Percentiles rank a stretch among this genome's conserved stretches.
Evolutionary conservation across 1,140 invertebrate species (phyloP).

Genomic region (Phortica variegata): DNA sequence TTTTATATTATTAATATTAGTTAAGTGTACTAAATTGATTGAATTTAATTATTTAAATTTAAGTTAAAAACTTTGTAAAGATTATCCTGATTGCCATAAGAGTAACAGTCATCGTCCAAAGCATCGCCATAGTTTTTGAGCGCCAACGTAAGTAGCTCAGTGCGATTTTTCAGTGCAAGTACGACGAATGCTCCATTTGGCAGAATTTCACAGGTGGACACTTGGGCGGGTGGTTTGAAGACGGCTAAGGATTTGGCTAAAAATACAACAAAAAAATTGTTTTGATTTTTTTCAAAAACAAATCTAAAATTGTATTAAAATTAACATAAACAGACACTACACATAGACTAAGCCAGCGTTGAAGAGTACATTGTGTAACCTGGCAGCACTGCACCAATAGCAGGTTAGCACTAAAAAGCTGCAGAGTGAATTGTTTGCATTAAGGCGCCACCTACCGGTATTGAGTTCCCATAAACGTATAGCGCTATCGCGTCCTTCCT

Average conservation of each 20-base stretch:
- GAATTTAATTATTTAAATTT: constrained; percentile 15
- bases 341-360: neutral
- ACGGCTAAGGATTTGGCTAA: constrained; percentile 74
- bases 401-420: constrained; percentile 3
- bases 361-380: neutral
- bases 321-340: neutral
- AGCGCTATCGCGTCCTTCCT: constrained; percentile 68
- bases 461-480: constrained; percentile 77
- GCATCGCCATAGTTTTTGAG: constrained; percentile 59
- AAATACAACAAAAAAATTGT: constrained; percentile 19
- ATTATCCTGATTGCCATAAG: constrained; percentile 55
- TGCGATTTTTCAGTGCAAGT: constrained; percentile 66
- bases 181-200: constrained; percentile 71
- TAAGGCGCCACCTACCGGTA: constrained; percentile 61
- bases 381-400: neutral
- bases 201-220: constrained; percentile 75
- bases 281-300: neutral
- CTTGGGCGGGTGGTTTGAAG: constrained; percentile 71
- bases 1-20: too few species aligned
- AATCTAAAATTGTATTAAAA: neutral
- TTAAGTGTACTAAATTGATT: too few species aligned
- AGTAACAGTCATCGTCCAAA: constrained; percentile 45
- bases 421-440: neutral
- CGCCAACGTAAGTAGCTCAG: constrained; percentile 66
- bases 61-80: constrained; percentile 53